A percentile compares a stretch with the other conserved stretches of the same genome.
These are phyloP conservation scores for Rhinoderma darwinii DNA, from an alignment of 2,113 vertebrate species.

Conservation along the genomic window DNA sequence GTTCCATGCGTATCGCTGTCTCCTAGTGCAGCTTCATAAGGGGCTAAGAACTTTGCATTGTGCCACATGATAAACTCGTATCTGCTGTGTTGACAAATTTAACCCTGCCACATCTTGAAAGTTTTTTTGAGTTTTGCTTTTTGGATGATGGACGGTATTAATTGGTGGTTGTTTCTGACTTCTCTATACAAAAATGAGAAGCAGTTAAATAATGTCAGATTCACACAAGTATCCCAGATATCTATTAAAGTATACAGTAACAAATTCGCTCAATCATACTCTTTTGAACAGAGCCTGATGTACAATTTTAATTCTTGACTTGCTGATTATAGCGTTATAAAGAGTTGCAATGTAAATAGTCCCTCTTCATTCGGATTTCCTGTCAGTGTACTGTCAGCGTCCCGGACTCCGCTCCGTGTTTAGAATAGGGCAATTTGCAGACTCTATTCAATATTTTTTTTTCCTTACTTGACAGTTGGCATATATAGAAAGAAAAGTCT, in stretches of 20 bases:
- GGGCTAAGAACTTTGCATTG: too few species aligned
- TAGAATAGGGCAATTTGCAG: conserved; percentile 44
- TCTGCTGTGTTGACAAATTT: not conserved
- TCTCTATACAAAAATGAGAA: not conserved
- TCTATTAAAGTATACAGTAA: not conserved
- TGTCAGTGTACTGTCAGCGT: conserved; percentile 33
- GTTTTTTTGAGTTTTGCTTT: not conserved
- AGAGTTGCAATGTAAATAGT: conserved; percentile 21
- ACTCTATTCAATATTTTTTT: conserved; percentile 19
- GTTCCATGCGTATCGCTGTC: too few species aligned
- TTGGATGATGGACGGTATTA: not conserved
- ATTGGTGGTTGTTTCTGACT: not conserved
- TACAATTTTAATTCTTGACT: conserved; percentile 45
- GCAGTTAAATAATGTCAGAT: not conserved
- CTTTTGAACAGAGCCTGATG: conserved; percentile 4
- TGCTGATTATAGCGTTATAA: conserved; percentile 38
- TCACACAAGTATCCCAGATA: not conserved
- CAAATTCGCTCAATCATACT: conserved; percentile 25
- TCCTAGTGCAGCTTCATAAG: too few species aligned
- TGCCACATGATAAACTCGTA: too few species aligned
- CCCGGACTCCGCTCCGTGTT: not conserved
- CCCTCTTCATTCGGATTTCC: conserved; percentile 17
- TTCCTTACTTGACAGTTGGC: conserved; percentile 49
- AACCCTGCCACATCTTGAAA: not conserved
- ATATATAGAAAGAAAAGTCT: conserved; percentile 29